Conservation (phyloP, 1,140 invertebrate species). For the Sipha flava region DNA sequence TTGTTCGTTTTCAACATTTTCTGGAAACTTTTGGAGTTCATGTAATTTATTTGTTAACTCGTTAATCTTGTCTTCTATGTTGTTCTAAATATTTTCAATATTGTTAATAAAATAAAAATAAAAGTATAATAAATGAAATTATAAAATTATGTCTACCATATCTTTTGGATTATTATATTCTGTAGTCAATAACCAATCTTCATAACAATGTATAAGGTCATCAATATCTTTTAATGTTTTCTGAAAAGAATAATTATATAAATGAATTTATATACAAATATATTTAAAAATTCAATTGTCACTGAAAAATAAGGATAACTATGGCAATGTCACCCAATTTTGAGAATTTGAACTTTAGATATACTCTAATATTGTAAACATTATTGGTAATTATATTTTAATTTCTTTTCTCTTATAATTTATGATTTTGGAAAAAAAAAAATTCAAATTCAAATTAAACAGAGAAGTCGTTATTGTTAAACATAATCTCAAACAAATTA, state of each 20-base stretch:
- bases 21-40: not conserved
- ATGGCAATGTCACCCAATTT: no score
- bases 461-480: no score
- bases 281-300: not conserved
- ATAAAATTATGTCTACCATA: not conserved
- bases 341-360: no score
- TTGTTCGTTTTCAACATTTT: not conserved
- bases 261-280: not conserved
- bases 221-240: not conserved
- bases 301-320: no score
- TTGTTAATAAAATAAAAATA: no score
- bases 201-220: not conserved
- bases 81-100: not conserved
- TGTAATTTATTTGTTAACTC: not conserved
- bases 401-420: no score
- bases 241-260: not conserved
- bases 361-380: no score
- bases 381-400: no score
- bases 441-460: no score
- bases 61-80: not conserved
- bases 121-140: not conserved
- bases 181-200: not conserved
- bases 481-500: no score
- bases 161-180: not conserved
- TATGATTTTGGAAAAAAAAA: no score